phyloP scores from a whole-genome alignment of 1,140 invertebrate species.

The Philotrypesis tridentata region DNA sequence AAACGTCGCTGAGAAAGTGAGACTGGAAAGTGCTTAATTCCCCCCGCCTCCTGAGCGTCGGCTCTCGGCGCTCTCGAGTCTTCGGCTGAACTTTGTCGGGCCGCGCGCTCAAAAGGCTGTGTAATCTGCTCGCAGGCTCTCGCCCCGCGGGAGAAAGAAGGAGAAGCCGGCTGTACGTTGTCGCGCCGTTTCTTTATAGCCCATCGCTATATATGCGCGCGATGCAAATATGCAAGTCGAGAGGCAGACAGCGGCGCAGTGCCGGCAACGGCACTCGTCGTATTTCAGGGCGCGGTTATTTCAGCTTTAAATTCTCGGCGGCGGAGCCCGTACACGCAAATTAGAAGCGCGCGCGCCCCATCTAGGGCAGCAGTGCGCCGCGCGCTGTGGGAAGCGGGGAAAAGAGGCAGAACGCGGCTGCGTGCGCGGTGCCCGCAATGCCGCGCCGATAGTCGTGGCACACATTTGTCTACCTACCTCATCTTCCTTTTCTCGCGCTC shows the following conservation, averaged over 20 bases:
- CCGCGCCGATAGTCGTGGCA: too few relatives aligned
- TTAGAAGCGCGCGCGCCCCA: slow-evolving; percentile 58
- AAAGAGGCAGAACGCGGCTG: too few relatives aligned
- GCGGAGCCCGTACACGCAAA: slow-evolving; percentile 61
- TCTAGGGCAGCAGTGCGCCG: slow-evolving; percentile 44
- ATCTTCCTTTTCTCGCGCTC: not conserved
- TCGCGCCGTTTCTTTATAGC: not conserved
- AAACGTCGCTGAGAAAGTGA: not conserved
- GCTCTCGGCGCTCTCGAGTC: too few relatives aligned
- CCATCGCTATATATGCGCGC: too few relatives aligned
- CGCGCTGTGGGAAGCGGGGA: too few relatives aligned
- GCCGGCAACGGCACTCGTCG: slow-evolving; percentile 14
- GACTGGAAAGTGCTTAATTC: slow-evolving; percentile 7
- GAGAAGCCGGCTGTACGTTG: slow-evolving; percentile 1
- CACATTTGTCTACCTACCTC: not conserved
- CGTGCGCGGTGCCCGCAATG: not conserved
- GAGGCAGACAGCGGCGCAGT: not conserved
- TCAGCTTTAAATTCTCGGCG: slow-evolving; percentile 66
- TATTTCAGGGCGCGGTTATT: slow-evolving; percentile 59
- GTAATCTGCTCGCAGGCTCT: not conserved
- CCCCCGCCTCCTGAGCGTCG: too few relatives aligned
- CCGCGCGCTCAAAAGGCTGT: not conserved
- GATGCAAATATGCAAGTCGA: too few relatives aligned
- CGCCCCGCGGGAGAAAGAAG: not conserved
- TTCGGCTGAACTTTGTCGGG: slow-evolving; percentile 26